These are phyloP conservation scores for Lithophane ornitopus DNA, from an alignment of 2,888 invertebrate species.

Conservation along the genomic window DNA sequence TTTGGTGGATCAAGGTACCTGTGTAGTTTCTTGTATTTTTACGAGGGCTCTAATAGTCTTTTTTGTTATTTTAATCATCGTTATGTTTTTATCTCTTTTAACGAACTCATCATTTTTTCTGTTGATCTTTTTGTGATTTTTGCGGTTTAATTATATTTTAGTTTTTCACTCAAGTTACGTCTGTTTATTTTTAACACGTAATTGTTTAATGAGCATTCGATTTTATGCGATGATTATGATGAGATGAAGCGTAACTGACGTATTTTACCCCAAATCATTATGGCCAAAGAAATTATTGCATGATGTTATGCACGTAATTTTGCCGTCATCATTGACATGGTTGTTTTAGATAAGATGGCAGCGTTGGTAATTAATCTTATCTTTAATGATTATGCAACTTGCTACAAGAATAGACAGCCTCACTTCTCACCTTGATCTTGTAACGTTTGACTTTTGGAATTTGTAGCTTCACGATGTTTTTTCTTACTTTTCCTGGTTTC, in stretches of 20 bases:
- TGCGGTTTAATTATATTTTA: background rate
- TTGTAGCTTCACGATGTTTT: background rate
- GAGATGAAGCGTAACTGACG: background rate
- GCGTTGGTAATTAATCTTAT: conserved; percentile 61
- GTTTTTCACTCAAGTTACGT: background rate
- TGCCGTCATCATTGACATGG: conserved; percentile 10
- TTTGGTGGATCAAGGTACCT: conserved; percentile 13
- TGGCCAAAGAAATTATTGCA: background rate
- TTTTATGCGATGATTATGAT: background rate
- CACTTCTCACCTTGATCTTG: conserved; percentile 68
- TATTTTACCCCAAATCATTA: conserved; percentile 3
- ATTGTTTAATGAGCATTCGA: conserved; percentile 4
- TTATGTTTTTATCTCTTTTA: conserved; percentile 28
- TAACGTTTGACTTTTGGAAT: conserved; percentile 36
- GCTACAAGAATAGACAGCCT: conserved; percentile 41
- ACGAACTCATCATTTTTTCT: conserved; percentile 31
- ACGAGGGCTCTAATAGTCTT: conserved; percentile 28
- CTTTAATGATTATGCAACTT: conserved; percentile 56
- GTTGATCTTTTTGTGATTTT: background rate
- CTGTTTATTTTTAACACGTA: conserved; percentile 6
- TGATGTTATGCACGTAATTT: conserved; percentile 6
- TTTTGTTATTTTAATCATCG: conserved; percentile 34
- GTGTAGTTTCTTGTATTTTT: conserved; percentile 8
- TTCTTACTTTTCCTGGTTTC: background rate
- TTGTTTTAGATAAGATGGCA: conserved; percentile 37